Conservation (phyloP, 2,888 invertebrate species). For the Tryphoninae sp. region DNA sequence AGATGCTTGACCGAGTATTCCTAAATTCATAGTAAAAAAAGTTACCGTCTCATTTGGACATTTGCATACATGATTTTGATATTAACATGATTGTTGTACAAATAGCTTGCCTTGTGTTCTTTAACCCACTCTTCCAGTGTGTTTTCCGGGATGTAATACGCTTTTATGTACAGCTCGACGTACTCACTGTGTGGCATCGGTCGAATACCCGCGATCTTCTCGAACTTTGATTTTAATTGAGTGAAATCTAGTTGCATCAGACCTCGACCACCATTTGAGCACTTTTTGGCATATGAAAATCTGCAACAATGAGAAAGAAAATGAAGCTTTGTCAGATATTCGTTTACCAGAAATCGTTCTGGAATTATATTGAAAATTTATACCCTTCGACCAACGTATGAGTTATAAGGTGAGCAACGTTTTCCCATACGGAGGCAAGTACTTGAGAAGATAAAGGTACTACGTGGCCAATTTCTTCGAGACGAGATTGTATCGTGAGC, state of each 20-base stretch:
- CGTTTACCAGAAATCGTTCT: background rate
- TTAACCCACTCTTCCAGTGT: conserved; percentile 94
- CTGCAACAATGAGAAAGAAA: conserved; percentile 80
- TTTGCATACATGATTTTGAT: background rate
- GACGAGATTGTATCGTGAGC: conserved; percentile 89
- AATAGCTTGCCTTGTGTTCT: conserved; percentile 86
- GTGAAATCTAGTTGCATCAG: conserved; percentile 99
- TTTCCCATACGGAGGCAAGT: conserved; percentile 91
- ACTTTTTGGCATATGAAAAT: conserved; percentile 94
- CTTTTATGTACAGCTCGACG: conserved; percentile 97
- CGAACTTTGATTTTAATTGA: conserved; percentile 94
- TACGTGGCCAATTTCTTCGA: conserved; percentile 88
- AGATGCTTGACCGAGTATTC: conserved; percentile 96
- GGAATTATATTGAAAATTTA: conserved; percentile 18
- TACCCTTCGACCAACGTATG: conserved; percentile 96
- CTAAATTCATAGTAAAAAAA: conserved; percentile 77
- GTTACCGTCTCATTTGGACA: no score
- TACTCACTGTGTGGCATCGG: conserved; percentile 94
- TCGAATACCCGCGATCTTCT: conserved; percentile 91
- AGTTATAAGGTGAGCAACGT: conserved; percentile 92
- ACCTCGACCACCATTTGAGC: conserved; percentile 97
- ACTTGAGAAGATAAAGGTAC: conserved; percentile 89
- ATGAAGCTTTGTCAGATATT: background rate
- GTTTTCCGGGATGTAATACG: conserved; percentile 95
- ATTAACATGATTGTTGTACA: background rate